These are phyloP conservation scores for Drosophila kanekoi DNA, from an alignment of 2,888 invertebrate species.

Conservation along the genomic window DNA sequence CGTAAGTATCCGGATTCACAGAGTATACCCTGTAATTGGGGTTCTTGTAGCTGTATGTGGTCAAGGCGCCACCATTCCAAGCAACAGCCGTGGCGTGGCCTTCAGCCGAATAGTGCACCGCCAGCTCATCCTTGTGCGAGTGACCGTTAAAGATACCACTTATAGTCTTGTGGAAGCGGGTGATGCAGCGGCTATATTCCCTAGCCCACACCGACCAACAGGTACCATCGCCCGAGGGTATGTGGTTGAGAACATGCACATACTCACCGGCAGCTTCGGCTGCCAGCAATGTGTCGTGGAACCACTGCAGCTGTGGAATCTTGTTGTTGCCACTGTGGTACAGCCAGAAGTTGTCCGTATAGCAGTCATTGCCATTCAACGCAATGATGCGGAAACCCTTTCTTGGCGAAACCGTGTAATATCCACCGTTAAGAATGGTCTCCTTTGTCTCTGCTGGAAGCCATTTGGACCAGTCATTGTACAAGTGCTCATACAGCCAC, in stretches of 20 bases:
- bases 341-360: conserved; percentile 87
- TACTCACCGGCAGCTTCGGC: conserved; percentile 91
- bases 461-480: conserved; percentile 89
- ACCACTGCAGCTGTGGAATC: conserved; percentile 92
- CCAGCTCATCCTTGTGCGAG: conserved; percentile 91
- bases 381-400: conserved; percentile 91
- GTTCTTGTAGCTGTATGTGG: conserved; percentile 90
- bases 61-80: conserved; percentile 93
- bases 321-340: conserved; percentile 90
- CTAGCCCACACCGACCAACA: conserved; percentile 90
- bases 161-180: conserved; percentile 91
- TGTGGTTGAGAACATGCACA: conserved; percentile 93
- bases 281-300: conserved; percentile 89
- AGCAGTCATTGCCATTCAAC: conserved; percentile 92
- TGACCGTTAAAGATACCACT: conserved; percentile 94
- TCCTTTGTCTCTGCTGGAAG: conserved; percentile 87
- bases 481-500: conserved; percentile 92
- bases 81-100: conserved; percentile 88
- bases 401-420: conserved; percentile 89
- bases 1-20: conserved; percentile 87
- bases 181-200: conserved; percentile 89
- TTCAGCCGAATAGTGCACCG: conserved; percentile 87
- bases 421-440: conserved; percentile 90
- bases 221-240: conserved; percentile 90
- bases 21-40: conserved; percentile 92